Evolutionary conservation across 2,888 invertebrate species (phyloP).

Genomic region (Agonum fuliginosum): DNA sequence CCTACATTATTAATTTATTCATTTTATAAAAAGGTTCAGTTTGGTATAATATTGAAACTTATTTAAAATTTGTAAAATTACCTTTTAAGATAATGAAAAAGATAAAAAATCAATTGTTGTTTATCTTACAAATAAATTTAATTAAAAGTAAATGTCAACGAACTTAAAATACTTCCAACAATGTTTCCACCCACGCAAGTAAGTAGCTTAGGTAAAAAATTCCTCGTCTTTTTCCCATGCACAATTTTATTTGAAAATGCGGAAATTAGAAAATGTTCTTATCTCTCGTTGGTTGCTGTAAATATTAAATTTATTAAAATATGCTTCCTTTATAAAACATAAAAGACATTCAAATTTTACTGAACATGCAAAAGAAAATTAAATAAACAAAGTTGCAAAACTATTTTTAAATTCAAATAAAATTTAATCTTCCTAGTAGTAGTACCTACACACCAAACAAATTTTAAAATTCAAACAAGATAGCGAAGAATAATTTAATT

Average conservation of each 20-base stretch:
- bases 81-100: too few relatives aligned
- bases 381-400: constrained; percentile 23
- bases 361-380: constrained; percentile 12
- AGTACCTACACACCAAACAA: constrained; percentile 2
- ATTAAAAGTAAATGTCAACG: constrained; percentile 12
- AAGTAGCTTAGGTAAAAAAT: constrained; percentile 24
- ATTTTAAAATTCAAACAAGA: constrained; percentile 38
- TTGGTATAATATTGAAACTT: too few relatives aligned
- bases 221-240: constrained; percentile 16
- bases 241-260: constrained; percentile 37
- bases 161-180: constrained; percentile 3
- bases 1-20: too few relatives aligned
- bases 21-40: too few relatives aligned
- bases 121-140: not conserved
- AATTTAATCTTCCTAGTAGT: constrained; percentile 24
- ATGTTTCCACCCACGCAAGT: not conserved
- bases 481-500: constrained; percentile 14
- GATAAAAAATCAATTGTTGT: not conserved
- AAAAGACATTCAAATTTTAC: constrained; percentile 24
- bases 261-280: constrained; percentile 50
- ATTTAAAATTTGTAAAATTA: too few relatives aligned
- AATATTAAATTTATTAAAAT: constrained; percentile 48
- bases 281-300: constrained; percentile 34
- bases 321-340: constrained; percentile 33
- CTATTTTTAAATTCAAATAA: constrained; percentile 49